A percentile compares a stretch with the other conserved stretches of the same genome.
Evolutionary conservation across 2,113 vertebrate species (phyloP).

Genomic region (Probosciger aterrimus): DNA sequence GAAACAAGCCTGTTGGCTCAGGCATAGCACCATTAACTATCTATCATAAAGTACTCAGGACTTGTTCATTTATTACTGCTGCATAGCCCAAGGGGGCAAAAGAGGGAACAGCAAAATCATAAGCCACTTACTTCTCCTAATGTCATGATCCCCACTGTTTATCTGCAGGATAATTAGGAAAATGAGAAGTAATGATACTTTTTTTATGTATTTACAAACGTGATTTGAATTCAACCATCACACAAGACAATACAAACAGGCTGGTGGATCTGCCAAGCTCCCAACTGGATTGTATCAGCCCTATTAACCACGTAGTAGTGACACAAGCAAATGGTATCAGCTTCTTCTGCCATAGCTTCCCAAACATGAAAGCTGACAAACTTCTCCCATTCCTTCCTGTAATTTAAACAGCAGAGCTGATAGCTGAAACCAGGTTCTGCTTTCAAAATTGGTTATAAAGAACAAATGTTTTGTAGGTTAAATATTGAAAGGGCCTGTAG

Average conservation of each 20-base stretch:
- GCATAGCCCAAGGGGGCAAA: conserved; percentile 59
- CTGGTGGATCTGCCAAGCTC: not conserved
- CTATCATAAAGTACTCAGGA: conserved; percentile 68
- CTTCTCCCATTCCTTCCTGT: not conserved
- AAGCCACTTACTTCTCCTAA: conserved; percentile 73
- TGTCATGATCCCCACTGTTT: conserved; percentile 77
- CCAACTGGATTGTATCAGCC: not conserved
- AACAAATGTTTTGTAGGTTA: not conserved
- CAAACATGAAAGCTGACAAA: not conserved
- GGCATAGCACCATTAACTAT: conserved; percentile 71
- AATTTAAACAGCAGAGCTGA: not conserved
- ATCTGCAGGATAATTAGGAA: conserved; percentile 77
- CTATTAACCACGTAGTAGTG: not conserved
- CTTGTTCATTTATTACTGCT: conserved; percentile 72
- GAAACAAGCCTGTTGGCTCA: conserved; percentile 71
- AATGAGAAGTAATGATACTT: conserved; percentile 66
- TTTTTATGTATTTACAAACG: conserved; percentile 27
- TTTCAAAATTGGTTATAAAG: not conserved
- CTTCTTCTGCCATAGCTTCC: not conserved
- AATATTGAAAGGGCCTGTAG: not conserved
- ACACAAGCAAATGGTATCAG: not conserved
- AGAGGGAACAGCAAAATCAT: conserved; percentile 67
- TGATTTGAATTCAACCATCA: conserved; percentile 45
- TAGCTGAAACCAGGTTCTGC: not conserved
- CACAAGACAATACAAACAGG: not conserved